Evolutionary conservation across 2,888 invertebrate species (phyloP).

Genomic region (Augochlorella aurata): DNA sequence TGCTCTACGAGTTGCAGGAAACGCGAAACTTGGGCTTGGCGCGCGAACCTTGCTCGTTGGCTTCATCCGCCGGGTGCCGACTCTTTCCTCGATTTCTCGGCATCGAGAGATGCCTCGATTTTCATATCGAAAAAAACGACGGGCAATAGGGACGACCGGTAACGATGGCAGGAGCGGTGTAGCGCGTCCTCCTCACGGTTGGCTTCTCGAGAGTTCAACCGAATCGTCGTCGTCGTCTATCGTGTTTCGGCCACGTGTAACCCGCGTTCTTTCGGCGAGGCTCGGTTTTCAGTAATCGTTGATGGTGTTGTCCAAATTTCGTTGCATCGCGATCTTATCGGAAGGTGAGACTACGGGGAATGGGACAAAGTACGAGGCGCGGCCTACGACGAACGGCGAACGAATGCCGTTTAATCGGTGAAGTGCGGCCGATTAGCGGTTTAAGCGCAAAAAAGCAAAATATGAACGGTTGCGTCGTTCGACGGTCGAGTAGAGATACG

Average conservation of each 20-base stretch:
- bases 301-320: background rate
- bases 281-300: background rate
- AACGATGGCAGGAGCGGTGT: no score
- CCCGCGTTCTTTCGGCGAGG: background rate
- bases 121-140: no score
- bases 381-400: background rate
- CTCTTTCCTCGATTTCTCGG: no score
- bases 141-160: no score
- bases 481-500: constrained; percentile 25
- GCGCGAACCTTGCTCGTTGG: no score
- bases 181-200: no score
- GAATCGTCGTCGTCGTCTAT: no score
- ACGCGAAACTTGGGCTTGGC: no score
- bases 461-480: constrained; percentile 38
- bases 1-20: no score
- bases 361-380: background rate
- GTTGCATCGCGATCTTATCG: background rate
- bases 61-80: no score
- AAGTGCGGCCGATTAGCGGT: constrained; percentile 28
- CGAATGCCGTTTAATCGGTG: constrained; percentile 24
- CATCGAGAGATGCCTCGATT: background rate
- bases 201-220: no score
- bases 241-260: no score
- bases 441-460: constrained; percentile 24
- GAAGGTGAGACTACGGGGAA: background rate